A percentile compares a stretch with the other conserved stretches of the same genome.
phyloP scores from a whole-genome alignment of 2,113 vertebrate genomes.

The Phyllostomus discolor region DNA sequence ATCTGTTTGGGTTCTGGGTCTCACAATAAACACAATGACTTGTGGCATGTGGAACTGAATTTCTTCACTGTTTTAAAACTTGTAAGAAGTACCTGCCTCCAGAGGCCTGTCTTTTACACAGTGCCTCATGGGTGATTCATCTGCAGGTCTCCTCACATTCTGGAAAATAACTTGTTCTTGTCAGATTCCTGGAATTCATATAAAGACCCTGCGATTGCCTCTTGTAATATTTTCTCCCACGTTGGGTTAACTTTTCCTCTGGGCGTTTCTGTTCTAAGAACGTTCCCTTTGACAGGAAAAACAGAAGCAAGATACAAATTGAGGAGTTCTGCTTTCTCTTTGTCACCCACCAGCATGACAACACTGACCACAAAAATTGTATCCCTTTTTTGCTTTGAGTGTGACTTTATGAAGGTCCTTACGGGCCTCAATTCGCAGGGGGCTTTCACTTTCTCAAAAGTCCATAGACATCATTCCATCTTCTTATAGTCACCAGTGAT shows the following conservation, averaged over 20 bases:
- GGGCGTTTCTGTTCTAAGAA: conserved; percentile 18
- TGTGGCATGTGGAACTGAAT: background rate
- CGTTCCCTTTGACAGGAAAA: conserved; percentile 35
- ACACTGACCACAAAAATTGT: conserved; percentile 25
- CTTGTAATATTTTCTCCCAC: background rate
- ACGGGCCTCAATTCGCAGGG: background rate
- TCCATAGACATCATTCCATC: background rate
- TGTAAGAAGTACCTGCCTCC: background rate
- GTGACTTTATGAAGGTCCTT: conserved; percentile 24
- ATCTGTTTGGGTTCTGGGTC: background rate
- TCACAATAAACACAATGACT: background rate
- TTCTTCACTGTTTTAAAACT: conserved; percentile 24
- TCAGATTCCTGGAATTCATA: background rate
- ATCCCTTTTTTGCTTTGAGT: conserved; percentile 46
- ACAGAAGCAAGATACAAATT: conserved; percentile 51
- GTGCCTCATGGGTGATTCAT: background rate
- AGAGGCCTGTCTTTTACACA: background rate
- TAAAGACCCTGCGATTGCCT: background rate
- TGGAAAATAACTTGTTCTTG: background rate
- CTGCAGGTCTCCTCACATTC: background rate
- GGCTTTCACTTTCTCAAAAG: conserved; percentile 59
- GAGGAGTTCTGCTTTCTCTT: conserved; percentile 64
- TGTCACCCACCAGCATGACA: conserved; percentile 49
- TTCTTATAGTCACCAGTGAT: background rate
- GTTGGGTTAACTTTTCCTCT: background rate